These are phyloP conservation scores for Listronotus bonariensis DNA, from an alignment of 1,140 invertebrate species.

Conservation along the genomic window DNA sequence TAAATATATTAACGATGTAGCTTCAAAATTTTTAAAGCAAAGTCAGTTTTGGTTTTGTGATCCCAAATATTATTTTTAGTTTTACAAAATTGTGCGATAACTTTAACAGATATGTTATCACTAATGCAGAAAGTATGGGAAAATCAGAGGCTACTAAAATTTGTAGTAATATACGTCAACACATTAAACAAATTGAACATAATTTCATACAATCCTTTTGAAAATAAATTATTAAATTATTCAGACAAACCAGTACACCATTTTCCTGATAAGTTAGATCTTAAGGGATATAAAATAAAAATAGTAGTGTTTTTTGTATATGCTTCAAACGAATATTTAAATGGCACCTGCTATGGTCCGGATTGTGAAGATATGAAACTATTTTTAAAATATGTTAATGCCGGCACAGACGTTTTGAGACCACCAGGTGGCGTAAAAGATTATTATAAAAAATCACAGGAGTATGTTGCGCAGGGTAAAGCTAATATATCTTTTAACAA, in stretches of 20 bases:
- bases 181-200: neutral
- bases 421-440: neutral
- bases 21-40: neutral
- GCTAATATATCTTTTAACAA: conserved; percentile 10
- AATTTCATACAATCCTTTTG: conserved; percentile 17
- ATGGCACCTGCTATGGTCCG: conserved; percentile 4
- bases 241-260: neutral
- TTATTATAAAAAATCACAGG: neutral
- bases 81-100: neutral
- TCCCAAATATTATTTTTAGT: conserved; percentile 12
- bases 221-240: conserved; percentile 9
- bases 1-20: neutral
- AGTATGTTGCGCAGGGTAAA: conserved; percentile 1
- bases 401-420: neutral
- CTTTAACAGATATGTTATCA: neutral
- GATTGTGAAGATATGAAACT: conserved; percentile 1
- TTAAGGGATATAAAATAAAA: conserved; percentile 16
- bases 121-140: conserved; percentile 5
- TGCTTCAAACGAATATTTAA: neutral
- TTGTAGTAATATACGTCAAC: neutral
- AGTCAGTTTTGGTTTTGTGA: conserved; percentile 2
- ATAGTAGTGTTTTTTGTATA: neutral
- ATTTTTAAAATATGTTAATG: conserved; percentile 19
- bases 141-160: neutral
- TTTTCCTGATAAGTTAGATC: conserved; percentile 4